Evolutionary conservation across 35 echinoderm and acorn worm species (phyloP), one percentile per base, ranked within the genome.

Genomic region (Amphiura filiformis): DNA sequence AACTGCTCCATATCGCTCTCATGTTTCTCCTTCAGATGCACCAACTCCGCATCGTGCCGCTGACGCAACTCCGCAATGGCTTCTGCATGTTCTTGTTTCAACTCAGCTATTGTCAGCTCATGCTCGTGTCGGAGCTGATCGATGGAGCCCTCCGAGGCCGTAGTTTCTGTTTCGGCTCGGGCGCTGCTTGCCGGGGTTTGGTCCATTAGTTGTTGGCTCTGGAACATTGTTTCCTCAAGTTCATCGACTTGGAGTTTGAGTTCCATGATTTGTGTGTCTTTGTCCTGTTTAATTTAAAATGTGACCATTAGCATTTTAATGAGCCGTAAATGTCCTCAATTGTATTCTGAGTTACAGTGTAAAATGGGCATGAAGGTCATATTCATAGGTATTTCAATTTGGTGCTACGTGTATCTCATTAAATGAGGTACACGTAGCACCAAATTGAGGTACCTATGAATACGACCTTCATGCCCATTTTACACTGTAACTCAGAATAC

Each of bases 171-270:
- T 22, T 88, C 87, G 0, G 36, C 87, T 31, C 65, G 13, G 75
- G 42, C 35, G 35, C 70, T 31, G 81, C 39, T 20, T 76, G 76
- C 49, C 56, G 81, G 39, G 36, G 83, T 37, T 57, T 87, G 88
- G 47, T 86, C 65, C 36, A 89, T 85, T 31, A 89, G 84, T 65
- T 97, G 96, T 78, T 90, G 89, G 9, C 75, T 38, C 78, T 99
- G 89, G 79, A 99, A 92, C 13, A 92, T 56, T 0, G 87, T 82
- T 81, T 99, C 96, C 64, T 99, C 92, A 0, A 93, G 35, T 30
- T 94, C 38, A 33, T 99, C 96, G 22, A 99, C 83, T 76, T 99
- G 93, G 1, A 99, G 34, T 38, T 87, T 91, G 34, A 99, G 56
- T 31, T 92, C 76, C 78, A 89, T 76, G 23, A 99, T 91, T 47